Evolutionary conservation across 2,113 vertebrate genomes (phyloP).

Genomic region (Mixornis gularis): DNA sequence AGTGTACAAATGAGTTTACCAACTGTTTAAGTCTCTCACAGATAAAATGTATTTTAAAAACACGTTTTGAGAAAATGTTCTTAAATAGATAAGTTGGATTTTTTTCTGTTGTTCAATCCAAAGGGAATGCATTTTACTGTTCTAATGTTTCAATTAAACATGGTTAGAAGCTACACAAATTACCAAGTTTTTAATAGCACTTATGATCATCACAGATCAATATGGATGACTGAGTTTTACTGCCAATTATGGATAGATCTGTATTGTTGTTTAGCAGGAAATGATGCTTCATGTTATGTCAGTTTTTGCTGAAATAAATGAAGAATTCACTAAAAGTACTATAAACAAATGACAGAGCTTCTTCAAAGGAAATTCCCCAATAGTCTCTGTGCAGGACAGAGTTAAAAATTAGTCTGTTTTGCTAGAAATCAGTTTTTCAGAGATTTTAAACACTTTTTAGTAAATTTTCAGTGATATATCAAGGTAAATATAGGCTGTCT

Average conservation of each 20-base stretch:
- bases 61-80: slow-evolving; percentile 24
- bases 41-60: slow-evolving; percentile 25
- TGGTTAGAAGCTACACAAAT: slow-evolving; percentile 56
- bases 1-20: slow-evolving; percentile 31
- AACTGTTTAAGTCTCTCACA: background rate
- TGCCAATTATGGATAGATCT: slow-evolving; percentile 29
- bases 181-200: slow-evolving; percentile 30
- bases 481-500: background rate
- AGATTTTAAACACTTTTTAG: background rate
- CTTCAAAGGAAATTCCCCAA: background rate
- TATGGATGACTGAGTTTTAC: slow-evolving; percentile 60
- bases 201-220: slow-evolving; percentile 49
- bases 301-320: background rate
- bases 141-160: slow-evolving; percentile 44
- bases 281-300: slow-evolving; percentile 17
- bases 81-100: slow-evolving; percentile 10
- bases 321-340: background rate
- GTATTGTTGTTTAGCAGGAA: slow-evolving; percentile 45
- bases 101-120: background rate
- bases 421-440: background rate
- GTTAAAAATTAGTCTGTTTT: background rate
- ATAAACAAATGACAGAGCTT: background rate
- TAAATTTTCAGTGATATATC: background rate
- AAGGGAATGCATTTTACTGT: slow-evolving; percentile 12
- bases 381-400: background rate